A percentile compares a stretch with the other conserved stretches of the same genome.
phyloP scores from a whole-genome alignment of 2,888 invertebrate species.

The Globia sparganii region DNA sequence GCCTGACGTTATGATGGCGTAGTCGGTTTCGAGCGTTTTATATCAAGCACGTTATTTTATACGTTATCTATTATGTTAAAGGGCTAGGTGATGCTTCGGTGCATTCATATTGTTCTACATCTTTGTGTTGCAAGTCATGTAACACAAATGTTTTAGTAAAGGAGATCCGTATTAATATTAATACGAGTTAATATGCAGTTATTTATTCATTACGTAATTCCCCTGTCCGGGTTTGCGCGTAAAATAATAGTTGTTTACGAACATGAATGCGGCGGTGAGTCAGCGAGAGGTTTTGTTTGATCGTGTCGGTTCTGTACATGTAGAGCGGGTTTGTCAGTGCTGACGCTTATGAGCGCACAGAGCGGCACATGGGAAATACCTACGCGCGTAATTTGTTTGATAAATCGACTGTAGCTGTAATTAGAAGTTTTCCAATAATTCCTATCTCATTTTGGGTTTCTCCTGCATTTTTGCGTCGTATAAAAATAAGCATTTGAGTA shows the following conservation, averaged over 20 bases:
- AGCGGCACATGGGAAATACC: constrained; percentile 80
- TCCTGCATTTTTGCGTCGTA: constrained; percentile 31
- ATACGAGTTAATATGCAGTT: constrained; percentile 52
- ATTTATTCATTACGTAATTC: constrained; percentile 68
- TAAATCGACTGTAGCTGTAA: constrained; percentile 68
- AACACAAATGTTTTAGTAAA: constrained; percentile 14
- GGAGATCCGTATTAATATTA: constrained; percentile 28
- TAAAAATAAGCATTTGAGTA: constrained; percentile 44
- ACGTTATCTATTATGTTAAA: constrained; percentile 36
- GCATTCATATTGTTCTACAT: constrained; percentile 22
- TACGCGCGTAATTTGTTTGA: constrained; percentile 75
- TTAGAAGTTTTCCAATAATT: constrained; percentile 39
- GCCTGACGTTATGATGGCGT: constrained; percentile 78
- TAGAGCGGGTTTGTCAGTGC: constrained; percentile 70
- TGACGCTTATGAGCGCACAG: constrained; percentile 50
- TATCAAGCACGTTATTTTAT: constrained; percentile 69
- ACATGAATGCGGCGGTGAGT: constrained; percentile 73
- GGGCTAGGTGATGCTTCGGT: constrained; percentile 13
- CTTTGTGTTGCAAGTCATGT: constrained; percentile 22
- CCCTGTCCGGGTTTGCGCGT: constrained; percentile 68
- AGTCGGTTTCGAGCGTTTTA: constrained; percentile 68
- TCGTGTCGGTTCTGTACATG: constrained; percentile 75
- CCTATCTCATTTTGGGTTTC: constrained; percentile 53
- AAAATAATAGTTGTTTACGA: constrained; percentile 75
- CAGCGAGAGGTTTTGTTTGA: constrained; percentile 77